These are phyloP conservation scores for Heterocephalus glaber DNA, from an alignment of 2,113 vertebrate species.

Conservation along the genomic window DNA sequence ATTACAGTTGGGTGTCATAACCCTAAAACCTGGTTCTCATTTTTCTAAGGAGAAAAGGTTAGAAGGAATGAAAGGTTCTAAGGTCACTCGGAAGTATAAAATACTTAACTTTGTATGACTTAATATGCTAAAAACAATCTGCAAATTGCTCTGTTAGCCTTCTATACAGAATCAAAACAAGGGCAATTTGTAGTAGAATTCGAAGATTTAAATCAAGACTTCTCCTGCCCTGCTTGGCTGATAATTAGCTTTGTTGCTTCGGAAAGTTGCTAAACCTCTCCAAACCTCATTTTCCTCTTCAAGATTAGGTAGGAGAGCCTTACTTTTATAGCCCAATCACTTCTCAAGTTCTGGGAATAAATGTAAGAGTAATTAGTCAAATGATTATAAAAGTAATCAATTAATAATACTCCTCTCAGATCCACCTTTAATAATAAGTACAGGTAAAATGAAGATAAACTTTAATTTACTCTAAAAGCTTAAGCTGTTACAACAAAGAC, in stretches of 20 bases:
- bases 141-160: not conserved
- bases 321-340: not conserved
- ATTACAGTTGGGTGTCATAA: not conserved
- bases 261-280: not conserved
- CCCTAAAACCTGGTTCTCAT: not conserved
- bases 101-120: not conserved
- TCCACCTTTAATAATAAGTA: slow-evolving; percentile 21
- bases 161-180: not conserved
- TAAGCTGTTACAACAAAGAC: not conserved
- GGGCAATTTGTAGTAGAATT: not conserved
- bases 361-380: slow-evolving; percentile 23
- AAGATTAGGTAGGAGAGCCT: not conserved
- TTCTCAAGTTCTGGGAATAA: slow-evolving; percentile 15
- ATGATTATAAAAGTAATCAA: not conserved
- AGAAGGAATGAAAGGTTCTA: not conserved
- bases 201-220: not conserved
- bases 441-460: not conserved
- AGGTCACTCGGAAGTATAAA: not conserved
- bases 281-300: not conserved
- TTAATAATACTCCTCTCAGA: not conserved
- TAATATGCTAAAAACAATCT: not conserved
- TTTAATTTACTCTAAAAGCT: not conserved
- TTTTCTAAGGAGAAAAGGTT: not conserved
- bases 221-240: not conserved
- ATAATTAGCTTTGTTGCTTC: not conserved